These are phyloP conservation scores for Macropodus opercularis DNA, from an alignment of 2,797 vertebrate genomes.

Conservation along the genomic window DNA sequence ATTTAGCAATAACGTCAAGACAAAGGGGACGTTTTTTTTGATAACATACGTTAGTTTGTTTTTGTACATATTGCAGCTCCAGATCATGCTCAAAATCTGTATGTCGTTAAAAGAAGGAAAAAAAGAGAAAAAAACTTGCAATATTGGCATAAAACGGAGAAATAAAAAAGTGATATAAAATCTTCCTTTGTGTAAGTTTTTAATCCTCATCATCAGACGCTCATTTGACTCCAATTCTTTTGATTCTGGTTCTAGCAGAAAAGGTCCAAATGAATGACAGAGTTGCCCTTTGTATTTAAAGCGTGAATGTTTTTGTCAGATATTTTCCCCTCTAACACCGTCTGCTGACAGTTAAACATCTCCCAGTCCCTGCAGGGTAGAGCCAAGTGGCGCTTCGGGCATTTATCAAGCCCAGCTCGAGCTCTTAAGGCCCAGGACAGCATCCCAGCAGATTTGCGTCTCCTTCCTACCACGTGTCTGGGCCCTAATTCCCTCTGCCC, in stretches of 20 bases:
- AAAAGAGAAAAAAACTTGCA: constrained; percentile 83
- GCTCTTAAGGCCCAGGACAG: constrained; percentile 47
- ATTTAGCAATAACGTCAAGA: constrained; percentile 99
- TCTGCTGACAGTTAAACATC: background rate
- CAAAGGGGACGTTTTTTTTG: constrained; percentile 84
- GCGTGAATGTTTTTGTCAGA: background rate
- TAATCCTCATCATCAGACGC: constrained; percentile 20
- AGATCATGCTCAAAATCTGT: constrained; percentile 91
- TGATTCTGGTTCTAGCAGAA: background rate
- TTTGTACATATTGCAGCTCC: constrained; percentile 95
- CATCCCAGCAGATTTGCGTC: constrained; percentile 35
- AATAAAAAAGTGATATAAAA: constrained; percentile 90
- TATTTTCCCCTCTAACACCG: background rate
- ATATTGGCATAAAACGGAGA: constrained; percentile 92
- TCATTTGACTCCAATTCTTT: background rate
- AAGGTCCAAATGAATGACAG: constrained; percentile 5
- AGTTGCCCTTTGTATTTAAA: constrained; percentile 5
- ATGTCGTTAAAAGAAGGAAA: constrained; percentile 88
- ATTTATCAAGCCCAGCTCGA: constrained; percentile 38
- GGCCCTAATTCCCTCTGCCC: constrained; percentile 43
- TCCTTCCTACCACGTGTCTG: constrained; percentile 21
- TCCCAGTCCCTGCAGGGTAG: constrained; percentile 10
- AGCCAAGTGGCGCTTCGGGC: background rate
- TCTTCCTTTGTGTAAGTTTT: constrained; percentile 63
- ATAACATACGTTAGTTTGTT: constrained; percentile 83